Conservation (phyloP, 2,888 invertebrate species). For the Automeris io region DNA sequence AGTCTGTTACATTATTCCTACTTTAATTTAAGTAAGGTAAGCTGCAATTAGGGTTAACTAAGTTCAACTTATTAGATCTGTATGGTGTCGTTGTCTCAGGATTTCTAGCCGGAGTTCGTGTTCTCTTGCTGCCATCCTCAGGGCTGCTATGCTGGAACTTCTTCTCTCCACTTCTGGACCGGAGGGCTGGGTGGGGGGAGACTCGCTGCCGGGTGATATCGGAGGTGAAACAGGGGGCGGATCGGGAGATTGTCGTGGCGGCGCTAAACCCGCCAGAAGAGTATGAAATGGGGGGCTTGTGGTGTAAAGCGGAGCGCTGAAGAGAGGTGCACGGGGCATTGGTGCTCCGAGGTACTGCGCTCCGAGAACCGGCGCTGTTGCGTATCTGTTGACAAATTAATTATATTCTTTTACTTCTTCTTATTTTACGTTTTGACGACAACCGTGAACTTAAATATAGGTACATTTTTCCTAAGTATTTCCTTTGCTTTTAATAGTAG, state of each 20-base stretch:
- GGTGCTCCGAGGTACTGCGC: conserved; percentile 73
- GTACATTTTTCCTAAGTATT: too few species aligned
- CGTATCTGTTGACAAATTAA: too few species aligned
- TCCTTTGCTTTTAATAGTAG: too few species aligned
- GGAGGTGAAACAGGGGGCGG: conserved; percentile 74
- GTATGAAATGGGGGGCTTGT: conserved; percentile 61
- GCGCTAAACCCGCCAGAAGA: conserved; percentile 63
- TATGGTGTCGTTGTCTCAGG: conserved; percentile 84
- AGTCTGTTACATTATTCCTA: too few species aligned
- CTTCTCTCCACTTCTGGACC: conserved; percentile 87
- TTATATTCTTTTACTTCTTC: too few species aligned
- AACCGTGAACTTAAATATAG: too few species aligned
- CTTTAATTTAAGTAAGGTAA: too few species aligned
- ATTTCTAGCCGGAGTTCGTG: conserved; percentile 91
- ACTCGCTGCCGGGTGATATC: conserved; percentile 69
- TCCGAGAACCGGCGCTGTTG: conserved; percentile 52
- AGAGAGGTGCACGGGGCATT: conserved; percentile 66
- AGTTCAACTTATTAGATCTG: conserved; percentile 87
- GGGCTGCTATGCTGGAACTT: conserved; percentile 91
- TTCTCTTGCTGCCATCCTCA: conserved; percentile 92
- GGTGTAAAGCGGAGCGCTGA: conserved; percentile 83
- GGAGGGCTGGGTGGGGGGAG: conserved; percentile 61
- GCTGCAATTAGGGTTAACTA: too few species aligned
- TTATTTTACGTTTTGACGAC: too few species aligned
- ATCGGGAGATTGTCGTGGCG: conserved; percentile 64